Evolutionary conservation across 1,140 invertebrate species (phyloP).

Genomic region (Dreissena rostriformis): DNA sequence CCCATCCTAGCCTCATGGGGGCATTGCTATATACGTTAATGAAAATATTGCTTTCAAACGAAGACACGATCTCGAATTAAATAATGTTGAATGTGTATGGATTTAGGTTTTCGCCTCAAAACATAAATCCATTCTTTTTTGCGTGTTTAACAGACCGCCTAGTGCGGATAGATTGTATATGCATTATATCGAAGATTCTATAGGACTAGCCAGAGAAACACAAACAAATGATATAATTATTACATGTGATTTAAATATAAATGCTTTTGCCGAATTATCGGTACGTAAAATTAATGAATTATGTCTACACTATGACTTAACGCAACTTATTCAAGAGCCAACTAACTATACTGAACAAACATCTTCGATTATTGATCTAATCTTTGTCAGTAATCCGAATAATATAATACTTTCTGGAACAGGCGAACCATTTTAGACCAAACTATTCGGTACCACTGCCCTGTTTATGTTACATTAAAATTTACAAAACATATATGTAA

Average conservation of each 20-base stretch:
- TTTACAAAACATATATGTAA: background rate
- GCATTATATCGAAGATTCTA: background rate
- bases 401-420: background rate
- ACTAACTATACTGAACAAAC: conserved; percentile 15
- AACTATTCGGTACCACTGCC: background rate
- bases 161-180: background rate
- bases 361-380: conserved; percentile 12
- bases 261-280: background rate
- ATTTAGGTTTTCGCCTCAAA: background rate
- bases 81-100: conserved; percentile 2
- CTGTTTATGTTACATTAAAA: background rate
- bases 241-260: conserved; percentile 9
- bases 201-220: conserved; percentile 4
- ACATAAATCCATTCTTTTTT: background rate
- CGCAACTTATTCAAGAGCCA: background rate
- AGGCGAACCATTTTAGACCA: background rate
- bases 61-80: conserved; percentile 1
- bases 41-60: background rate
- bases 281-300: background rate
- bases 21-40: conserved; percentile 5
- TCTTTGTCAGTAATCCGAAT: conserved; percentile 5
- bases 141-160: background rate
- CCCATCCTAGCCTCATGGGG: background rate
- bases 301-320: background rate
- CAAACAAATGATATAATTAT: background rate